phyloP scores from a whole-genome alignment of 2,797 vertebrate species.

The Mycteria americana region DNA sequence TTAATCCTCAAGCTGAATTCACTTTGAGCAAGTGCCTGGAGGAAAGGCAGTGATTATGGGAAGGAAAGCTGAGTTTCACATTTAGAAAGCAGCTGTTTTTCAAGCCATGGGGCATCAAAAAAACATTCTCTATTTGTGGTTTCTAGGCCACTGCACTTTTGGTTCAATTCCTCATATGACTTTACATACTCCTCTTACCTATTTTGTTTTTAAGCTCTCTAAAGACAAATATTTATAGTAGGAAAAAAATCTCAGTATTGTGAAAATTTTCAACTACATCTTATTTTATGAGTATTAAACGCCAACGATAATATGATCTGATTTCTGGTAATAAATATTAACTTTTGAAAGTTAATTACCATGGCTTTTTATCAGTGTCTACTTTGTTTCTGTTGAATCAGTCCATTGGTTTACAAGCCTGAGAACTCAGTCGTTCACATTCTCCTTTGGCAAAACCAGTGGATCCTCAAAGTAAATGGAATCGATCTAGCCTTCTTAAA shows the following conservation, averaged over 20 bases:
- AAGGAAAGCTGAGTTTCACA: neutral
- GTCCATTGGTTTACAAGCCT: neutral
- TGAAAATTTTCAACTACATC: neutral
- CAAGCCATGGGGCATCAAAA: neutral
- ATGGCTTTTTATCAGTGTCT: neutral
- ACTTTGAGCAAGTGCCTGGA: neutral
- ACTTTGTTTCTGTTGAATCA: neutral
- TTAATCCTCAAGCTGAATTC: neutral
- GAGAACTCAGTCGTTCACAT: neutral
- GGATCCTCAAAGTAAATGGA: neutral
- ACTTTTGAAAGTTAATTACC: neutral
- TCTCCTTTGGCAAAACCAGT: neutral
- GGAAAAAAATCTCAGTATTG: neutral
- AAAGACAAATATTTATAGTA: neutral
- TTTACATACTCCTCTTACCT: neutral
- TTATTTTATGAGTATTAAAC: neutral
- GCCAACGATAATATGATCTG: rapidly evolving
- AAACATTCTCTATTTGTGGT: neutral
- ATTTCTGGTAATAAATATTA: neutral
- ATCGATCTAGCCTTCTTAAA: neutral
- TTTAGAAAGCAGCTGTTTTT: neutral
- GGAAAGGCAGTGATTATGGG: neutral
- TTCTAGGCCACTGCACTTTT: neutral
- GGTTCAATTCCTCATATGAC: neutral
- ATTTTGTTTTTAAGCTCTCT: neutral